Base-by-base conservation (phyloP, 92 coral and sea anemone genomes). In the Epizoanthus illoricatus region DNA sequence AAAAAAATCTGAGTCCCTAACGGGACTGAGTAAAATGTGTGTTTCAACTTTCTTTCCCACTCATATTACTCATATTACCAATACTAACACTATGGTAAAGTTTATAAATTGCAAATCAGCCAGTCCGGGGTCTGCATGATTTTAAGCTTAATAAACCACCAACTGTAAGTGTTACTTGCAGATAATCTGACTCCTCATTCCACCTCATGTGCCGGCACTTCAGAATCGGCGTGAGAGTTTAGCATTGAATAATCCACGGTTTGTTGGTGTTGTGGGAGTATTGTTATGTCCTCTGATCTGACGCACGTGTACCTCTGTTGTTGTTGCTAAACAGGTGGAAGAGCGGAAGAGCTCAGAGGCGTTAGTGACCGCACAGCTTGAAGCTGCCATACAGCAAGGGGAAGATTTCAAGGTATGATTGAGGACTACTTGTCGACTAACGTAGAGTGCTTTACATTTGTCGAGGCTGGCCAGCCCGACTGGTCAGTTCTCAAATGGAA, bases 291-390 rank as follows among this genome's bases (percentile, higher is more conserved):
- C 15, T 52, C 15, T 52, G 2, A 52, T 52, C 15, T 52, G 2
- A 52, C 11, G 2, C 9, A 52, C 56, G 3, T 52, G 5, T 28
- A 9, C 5, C 9, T 33, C 4, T 66, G 19, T 6, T 20, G 39
- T 36, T 41, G 20, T 16, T 3, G 1, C 1, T 0, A 5, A 3
- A 58, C 81, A 88, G 87, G 73, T 86, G 36, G 79, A 83, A 68
- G 94, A 85, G 40, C 88, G 81, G 33, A 86, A 96, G 47, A 79
- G 70, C 11, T 43, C 75, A 9, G 93, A 89, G 71, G 86, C 87
- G 3, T 73, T 87, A 80, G 69, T 91, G 79, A 92, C 89, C 39
- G 89, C 87, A 47, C 87, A 97, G 47, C 89, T 97, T 70, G 99
- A 97, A 87, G 56, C 88, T n/a, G 87, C 84, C 36, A 93, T 90